Base-by-base conservation (phyloP, 1,140 invertebrate genomes). In the Saxidomus purpurata region DNA sequence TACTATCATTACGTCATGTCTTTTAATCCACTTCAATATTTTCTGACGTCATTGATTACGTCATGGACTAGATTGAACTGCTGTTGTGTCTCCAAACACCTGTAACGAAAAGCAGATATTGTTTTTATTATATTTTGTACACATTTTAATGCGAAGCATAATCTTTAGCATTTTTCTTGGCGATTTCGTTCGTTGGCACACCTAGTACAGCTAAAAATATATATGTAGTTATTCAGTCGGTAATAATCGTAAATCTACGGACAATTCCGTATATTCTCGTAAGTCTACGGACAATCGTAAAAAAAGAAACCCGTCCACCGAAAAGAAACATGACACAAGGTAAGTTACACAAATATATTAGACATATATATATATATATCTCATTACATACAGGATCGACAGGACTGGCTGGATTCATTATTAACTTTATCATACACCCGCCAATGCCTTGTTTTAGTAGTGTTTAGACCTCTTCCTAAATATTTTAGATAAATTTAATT, bases 1-100 rank as follows among this genome's bases (percentile, higher is more conserved):
- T 43, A 43, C 4, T 59, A 19, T 59, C 55, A n/a, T 59, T n/a
- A 71, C 67, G 67, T 71, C 67, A 71, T 71, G 1, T 71, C 28
- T 36, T 22, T 71, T 25, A 28, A 67, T 67, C 61, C 25, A 67
- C 28, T 11, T 67, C 61, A 67, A 22, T 11, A 67, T 36, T 17
- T 31, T 28, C 34, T 9, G 22, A 36, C 25, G 59, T 63, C 59
- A 63, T 28, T 40, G 2, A 38, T n/a, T 22, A 71, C 34, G 8
- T 38, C 34, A 38, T 38, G 34, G 67, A 71, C 67, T 71, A 71
- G 67, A 71, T 38, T 6, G 0, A 36, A 71, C 67, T 71, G 3
- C 9, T 71, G 67, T 38, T 71, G 67, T 19, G 1, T 71, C 67
- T 36, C 15, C 34, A n/a, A n/a, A 36, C 6, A 71, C 67, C 67